Percentiles rank a stretch among this genome's conserved stretches.
Conservation (phyloP, 1,140 invertebrate genomes). For the Ericerus pela region DNA sequence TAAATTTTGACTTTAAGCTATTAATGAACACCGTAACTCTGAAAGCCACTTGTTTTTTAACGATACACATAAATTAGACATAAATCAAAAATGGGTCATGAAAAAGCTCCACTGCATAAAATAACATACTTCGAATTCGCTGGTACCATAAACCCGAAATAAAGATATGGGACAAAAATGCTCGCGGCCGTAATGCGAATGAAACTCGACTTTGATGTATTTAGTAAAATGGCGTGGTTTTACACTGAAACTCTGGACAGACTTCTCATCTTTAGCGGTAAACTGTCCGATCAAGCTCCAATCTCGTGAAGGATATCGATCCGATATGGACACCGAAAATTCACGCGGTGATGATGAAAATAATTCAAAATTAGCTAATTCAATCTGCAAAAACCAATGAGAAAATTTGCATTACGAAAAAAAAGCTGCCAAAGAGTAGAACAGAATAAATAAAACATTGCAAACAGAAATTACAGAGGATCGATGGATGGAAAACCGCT, state of each 20-base stretch:
- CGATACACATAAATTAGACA: background rate
- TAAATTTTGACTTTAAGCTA: too few relatives aligned
- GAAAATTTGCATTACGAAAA: background rate
- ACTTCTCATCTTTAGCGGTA: constrained; percentile 67
- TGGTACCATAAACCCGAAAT: constrained; percentile 79
- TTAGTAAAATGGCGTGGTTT: constrained; percentile 71
- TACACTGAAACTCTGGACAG: constrained; percentile 72
- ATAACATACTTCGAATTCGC: constrained; percentile 61
- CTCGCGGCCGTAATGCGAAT: constrained; percentile 86
- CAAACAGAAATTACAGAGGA: background rate
- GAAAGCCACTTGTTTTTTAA: background rate
- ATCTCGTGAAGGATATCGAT: constrained; percentile 79
- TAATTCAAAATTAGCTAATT: constrained; percentile 93
- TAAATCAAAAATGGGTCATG: background rate
- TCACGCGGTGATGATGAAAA: constrained; percentile 93
- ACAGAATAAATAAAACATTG: background rate
- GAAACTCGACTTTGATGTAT: constrained; percentile 80
- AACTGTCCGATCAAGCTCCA: constrained; percentile 82
- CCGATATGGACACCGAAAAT: constrained; percentile 72
- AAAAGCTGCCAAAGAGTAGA: background rate
- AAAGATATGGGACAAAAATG: constrained; percentile 94
- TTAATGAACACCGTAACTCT: too few relatives aligned
- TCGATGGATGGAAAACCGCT: constrained; percentile 35
- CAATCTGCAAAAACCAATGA: constrained; percentile 50
- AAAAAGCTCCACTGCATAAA: background rate